Conservation (phyloP, 2,113 vertebrate species). For the Odontesthes bonariensis region DNA sequence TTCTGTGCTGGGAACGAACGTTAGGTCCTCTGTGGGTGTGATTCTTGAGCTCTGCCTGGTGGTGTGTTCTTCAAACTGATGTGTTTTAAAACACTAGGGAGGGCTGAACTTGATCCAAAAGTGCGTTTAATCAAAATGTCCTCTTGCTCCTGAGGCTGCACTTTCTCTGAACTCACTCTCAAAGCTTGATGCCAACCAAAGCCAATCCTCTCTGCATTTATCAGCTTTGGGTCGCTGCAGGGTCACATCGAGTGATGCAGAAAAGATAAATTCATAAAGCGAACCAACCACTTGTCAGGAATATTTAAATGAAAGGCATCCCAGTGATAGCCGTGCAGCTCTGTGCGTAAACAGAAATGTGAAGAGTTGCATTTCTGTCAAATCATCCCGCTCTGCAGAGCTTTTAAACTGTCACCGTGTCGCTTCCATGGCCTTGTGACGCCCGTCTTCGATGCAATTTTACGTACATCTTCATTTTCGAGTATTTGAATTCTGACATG, state of each 20-base stretch:
- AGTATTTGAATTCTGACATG: constrained; percentile 21
- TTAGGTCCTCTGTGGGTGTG: neutral
- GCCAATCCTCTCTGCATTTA: constrained; percentile 15
- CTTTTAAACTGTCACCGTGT: neutral
- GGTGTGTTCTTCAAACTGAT: too few relatives aligned
- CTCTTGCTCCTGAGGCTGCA: neutral
- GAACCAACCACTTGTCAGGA: neutral
- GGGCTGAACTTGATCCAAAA: neutral
- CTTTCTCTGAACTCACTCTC: constrained; percentile 8
- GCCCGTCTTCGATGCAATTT: neutral
- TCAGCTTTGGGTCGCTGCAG: constrained; percentile 18
- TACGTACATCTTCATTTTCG: neutral
- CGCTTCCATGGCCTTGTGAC: neutral
- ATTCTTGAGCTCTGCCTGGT: too few relatives aligned
- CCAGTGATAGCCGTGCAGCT: neutral
- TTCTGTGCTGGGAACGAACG: neutral
- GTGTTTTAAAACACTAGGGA: neutral
- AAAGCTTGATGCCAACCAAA: neutral
- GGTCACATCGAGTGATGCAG: constrained; percentile 32
- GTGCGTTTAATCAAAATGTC: neutral
- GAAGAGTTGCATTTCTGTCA: constrained; percentile 7
- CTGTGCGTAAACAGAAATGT: neutral
- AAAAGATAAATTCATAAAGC: constrained; percentile 9
- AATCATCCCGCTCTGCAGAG: neutral
- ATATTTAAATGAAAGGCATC: constrained; percentile 5